These are phyloP conservation scores for Hapalemur alaotrensis DNA, from an alignment of 2,797 vertebrate genomes.

Conservation along the genomic window DNA sequence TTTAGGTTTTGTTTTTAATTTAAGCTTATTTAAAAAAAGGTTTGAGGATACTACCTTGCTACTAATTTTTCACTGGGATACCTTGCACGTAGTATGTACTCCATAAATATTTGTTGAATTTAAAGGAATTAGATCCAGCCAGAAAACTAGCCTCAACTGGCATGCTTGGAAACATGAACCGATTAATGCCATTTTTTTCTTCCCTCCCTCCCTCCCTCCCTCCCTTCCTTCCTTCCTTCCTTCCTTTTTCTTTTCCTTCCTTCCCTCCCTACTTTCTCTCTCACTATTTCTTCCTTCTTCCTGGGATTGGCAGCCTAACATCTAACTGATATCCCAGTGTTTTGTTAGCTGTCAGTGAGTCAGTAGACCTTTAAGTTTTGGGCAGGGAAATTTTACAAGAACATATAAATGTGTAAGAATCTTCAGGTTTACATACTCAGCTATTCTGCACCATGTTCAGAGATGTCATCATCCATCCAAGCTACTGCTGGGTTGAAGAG, in stretches of 20 bases:
- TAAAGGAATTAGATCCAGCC: background rate
- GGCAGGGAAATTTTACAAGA: constrained; percentile 62
- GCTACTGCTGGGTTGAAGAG: background rate
- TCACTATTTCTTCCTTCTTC: background rate
- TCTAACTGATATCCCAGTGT: constrained; percentile 54
- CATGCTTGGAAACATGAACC: background rate
- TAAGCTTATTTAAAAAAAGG: background rate
- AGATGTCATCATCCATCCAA: background rate
- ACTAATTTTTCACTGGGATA: background rate
- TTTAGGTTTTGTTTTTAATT: background rate
- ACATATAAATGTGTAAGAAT: constrained; percentile 57
- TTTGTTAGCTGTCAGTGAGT: constrained; percentile 66
- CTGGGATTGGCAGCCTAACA: background rate
- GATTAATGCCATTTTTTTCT: background rate
- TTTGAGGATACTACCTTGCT: background rate
- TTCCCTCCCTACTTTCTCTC: background rate
- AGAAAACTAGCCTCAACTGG: background rate
- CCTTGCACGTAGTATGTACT: background rate
- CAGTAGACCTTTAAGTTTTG: constrained; percentile 54
- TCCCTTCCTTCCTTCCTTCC: too few relatives aligned
- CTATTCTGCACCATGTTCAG: background rate
- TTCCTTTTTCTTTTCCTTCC: too few relatives aligned
- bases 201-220: accelerated
- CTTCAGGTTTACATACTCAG: constrained; percentile 28
- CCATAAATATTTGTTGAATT: background rate